A percentile compares a stretch with the other conserved stretches of the same genome.
Conservation (phyloP, 2,797 vertebrate genomes). For the Bufotes viridis region DNA sequence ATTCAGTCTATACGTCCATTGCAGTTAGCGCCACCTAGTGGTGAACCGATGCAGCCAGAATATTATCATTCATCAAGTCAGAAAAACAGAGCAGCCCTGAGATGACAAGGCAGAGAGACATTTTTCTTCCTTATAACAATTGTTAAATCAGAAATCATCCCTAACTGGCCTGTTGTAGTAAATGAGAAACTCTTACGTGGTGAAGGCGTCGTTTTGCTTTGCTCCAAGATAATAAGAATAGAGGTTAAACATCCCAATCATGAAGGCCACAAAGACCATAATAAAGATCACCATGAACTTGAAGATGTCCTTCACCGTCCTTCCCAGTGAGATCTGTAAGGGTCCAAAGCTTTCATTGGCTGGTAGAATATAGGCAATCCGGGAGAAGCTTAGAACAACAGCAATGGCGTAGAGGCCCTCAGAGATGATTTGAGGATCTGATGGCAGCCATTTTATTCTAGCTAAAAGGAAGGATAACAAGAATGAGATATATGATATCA, state of each 20-base stretch:
- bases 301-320: slow-evolving; percentile 98
- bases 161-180: neutral
- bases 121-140: neutral
- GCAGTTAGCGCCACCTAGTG: neutral
- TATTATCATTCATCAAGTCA: neutral
- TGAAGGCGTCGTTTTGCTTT: slow-evolving; percentile 97
- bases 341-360: slow-evolving; percentile 99
- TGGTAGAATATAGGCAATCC: slow-evolving; percentile 97
- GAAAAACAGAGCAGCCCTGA: too few species aligned
- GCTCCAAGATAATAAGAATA: slow-evolving; percentile 97
- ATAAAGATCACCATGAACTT: slow-evolving; percentile 99
- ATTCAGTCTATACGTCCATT: too few species aligned
- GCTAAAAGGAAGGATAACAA: slow-evolving; percentile 78
- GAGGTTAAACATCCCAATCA: slow-evolving; percentile 99
- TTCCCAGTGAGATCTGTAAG: slow-evolving; percentile 95
- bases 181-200: slow-evolving; percentile 82
- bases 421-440: slow-evolving; percentile 95
- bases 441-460: slow-evolving; percentile 90
- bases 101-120: neutral
- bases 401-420: slow-evolving; percentile 97
- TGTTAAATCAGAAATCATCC: neutral
- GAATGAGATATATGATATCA: neutral
- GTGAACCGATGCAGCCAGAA: neutral
- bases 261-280: slow-evolving; percentile 97
- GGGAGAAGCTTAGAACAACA: slow-evolving; percentile 96